Evolutionary conservation across 1,140 invertebrate species (phyloP), one percentile per base, ranked within the genome.

Genomic region (Solenopsis invicta): DNA sequence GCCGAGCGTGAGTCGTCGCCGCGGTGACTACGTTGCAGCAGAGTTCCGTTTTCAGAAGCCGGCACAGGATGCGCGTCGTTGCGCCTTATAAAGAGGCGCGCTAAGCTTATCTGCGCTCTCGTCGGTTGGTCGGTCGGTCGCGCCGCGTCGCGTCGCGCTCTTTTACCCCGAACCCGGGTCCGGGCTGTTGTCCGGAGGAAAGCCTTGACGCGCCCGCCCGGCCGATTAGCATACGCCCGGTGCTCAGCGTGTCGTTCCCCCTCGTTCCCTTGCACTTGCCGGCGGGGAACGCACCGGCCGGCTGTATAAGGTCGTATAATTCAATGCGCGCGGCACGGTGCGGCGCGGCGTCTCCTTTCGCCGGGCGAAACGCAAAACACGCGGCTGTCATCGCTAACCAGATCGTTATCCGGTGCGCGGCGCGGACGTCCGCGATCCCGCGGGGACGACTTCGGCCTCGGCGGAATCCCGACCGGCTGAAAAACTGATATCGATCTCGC

Each of bases 281-380:
- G 29, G 29, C 45, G 41, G 52, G 34, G 21, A 59, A 48, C 37
- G 18, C 24, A 71, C 71, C 18, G 48, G 10, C 29, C 18, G 72
- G 48, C 87, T 89, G 62, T 92, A 88, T 89, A 92, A 89, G 91
- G 91, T 29, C 80, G 64, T 89, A 90, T 90, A 88, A 89, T 92
- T 91, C 90, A 90, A 90, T 91, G 87, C 71, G 74, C 80, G 85
- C 67, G 29, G 85, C 67, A 80, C 67, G 29, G 85, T 45, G 45
- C 71, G 56, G 52, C 18, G 54, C 75, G 59, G 82, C 34, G 29
- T 88, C 59, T 67, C 80, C 56, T 62, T 69, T 2, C 54, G 69
- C 52, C 29, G 45, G 75, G 45, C 64, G 84, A 71, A 76, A 71
- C 75, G 69, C 41, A 18, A 66, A 71, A 21, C 75, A 4, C 29